A percentile compares a stretch with the other conserved stretches of the same genome.
Conservation (phyloP, 2,113 vertebrate species). For the Trichechus manatus region DNA sequence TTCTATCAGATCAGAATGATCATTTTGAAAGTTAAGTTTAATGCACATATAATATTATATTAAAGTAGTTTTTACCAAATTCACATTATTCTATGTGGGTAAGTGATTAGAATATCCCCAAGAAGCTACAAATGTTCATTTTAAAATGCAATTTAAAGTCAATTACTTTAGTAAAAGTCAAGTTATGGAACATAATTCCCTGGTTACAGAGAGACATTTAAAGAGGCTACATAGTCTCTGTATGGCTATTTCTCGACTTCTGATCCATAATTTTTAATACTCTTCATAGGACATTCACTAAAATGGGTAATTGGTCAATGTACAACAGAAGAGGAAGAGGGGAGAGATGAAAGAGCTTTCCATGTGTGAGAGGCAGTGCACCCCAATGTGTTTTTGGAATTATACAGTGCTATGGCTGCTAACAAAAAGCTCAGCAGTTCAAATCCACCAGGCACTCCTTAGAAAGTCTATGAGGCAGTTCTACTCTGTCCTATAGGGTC, state of each 20-base stretch:
- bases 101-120: background rate
- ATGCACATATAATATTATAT: background rate
- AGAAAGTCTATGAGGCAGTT: no score
- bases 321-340: background rate
- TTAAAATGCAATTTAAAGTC: constrained; percentile 49
- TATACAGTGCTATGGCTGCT: background rate
- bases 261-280: constrained; percentile 58
- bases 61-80: background rate
- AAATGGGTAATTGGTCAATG: constrained; percentile 11
- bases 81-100: background rate
- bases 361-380: background rate
- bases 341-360: background rate
- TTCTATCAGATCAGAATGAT: background rate
- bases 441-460: no score
- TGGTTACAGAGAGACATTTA: constrained; percentile 43
- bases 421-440: no score
- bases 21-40: background rate
- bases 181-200: constrained; percentile 39
- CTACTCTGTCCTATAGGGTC: no score
- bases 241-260: constrained; percentile 42
- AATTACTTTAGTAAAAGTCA: constrained; percentile 59
- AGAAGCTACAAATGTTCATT: constrained; percentile 44
- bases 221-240: background rate
- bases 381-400: constrained; percentile 13
- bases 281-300: constrained; percentile 18